phyloP scores from a whole-genome alignment of 2,797 vertebrate species.

The Pteropus rufus region DNA sequence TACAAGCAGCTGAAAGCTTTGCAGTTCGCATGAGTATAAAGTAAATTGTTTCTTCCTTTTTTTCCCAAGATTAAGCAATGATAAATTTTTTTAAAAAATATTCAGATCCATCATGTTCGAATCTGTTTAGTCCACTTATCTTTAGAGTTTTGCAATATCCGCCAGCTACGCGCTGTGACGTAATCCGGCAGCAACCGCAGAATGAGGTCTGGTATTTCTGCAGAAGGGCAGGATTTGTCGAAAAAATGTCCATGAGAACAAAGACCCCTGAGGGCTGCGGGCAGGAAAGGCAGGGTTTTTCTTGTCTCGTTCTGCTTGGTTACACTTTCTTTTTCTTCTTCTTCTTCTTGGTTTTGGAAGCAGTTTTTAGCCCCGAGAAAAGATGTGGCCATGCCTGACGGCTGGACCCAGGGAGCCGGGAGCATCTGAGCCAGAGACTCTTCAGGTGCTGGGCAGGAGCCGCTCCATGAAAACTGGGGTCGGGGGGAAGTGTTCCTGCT shows the following conservation, averaged over 20 bases:
- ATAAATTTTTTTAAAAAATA: too few relatives aligned
- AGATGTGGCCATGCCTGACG: not conserved
- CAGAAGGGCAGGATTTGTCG: too few relatives aligned
- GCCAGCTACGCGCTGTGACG: accelerated
- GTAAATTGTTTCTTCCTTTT: not conserved
- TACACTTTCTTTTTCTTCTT: not conserved
- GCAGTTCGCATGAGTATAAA: not conserved
- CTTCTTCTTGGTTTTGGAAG: not conserved
- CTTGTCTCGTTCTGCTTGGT: not conserved
- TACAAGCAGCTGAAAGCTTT: accelerated
- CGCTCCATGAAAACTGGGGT: accelerated
- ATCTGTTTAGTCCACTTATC: not conserved
- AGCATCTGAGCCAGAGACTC: not conserved
- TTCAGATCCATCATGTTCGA: accelerated
- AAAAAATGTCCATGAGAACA: accelerated
- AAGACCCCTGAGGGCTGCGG: not conserved
- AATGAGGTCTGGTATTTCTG: accelerated
- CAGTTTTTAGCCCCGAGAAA: not conserved
- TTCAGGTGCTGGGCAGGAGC: not conserved
- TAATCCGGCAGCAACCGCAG: accelerated
- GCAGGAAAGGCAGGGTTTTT: not conserved
- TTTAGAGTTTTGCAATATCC: not conserved
- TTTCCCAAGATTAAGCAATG: not conserved
- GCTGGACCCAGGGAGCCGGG: not conserved
- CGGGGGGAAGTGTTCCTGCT: accelerated